Base-by-base conservation (phyloP, 2,113 vertebrate species). In the Callospermophilus lateralis region DNA sequence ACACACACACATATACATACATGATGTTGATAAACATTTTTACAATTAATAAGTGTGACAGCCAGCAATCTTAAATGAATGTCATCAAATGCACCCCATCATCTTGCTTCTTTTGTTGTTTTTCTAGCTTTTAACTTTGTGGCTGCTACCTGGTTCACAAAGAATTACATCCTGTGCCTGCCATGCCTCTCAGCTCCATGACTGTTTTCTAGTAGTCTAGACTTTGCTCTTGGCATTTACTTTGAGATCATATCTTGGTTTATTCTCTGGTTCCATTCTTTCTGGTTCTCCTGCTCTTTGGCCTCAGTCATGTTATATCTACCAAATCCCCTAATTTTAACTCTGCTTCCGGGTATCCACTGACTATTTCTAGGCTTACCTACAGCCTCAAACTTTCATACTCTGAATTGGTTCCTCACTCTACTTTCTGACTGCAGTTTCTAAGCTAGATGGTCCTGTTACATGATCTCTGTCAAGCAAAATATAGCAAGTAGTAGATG, bases 391-490 rank as follows among this genome's bases (percentile, higher is more conserved):
- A 73, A 78, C 13, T 96, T 63, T 61, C 53, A 22, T 67, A 8
- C 7, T 55, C 39, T n/a, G 48, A 51, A 51, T 51, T 45, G 45
- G 17, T 37, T 83, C 34, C 42, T 96, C 17, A 42, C 61, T 80
- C 76, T 92, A 63, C 73, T 85, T 45, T 85, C 84, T n/a, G 58
- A 85, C 45, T 68, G 51, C 86, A 83, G 5, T 73, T 93, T 95
- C 45, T 68, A 61, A 55, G 13, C 61, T 72, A n/a, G 65, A 76
- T 15, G 70, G 68, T 77, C n/a, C 30, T 87, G 24, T 84, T 19
- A 34, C 11, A 3, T 51, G 78, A 19, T 61, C 13, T 76, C 42
- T 4, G 2, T 51, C 24, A 24, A 73, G 76, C 63, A 48, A 70
- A 68, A 68, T 74, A 37, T 17, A 70, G 74, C 48, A 34, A 61